These are phyloP conservation scores for Melanostigma gelatinosum DNA, from an alignment of 2,113 vertebrate species.

Conservation along the genomic window DNA sequence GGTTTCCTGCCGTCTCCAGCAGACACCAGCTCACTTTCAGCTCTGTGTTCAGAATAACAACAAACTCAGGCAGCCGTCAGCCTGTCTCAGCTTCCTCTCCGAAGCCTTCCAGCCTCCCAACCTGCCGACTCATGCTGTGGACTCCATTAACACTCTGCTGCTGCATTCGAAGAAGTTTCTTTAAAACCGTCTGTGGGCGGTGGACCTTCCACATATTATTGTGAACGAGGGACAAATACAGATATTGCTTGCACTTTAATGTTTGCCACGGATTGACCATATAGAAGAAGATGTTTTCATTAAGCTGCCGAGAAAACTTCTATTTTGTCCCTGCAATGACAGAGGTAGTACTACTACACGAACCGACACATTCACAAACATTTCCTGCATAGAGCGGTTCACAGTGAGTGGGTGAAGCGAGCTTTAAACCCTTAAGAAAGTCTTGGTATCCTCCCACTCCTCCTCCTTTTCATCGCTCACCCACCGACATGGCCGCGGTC, in stretches of 20 bases:
- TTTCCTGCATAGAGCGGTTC: slow-evolving; percentile 50
- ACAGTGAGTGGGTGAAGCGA: slow-evolving; percentile 64
- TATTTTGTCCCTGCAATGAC: slow-evolving; percentile 21
- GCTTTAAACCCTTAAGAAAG: slow-evolving; percentile 70
- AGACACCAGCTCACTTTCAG: slow-evolving; percentile 71
- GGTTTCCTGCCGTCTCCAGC: slow-evolving; percentile 66
- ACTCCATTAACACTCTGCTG: slow-evolving; percentile 55
- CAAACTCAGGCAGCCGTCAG: slow-evolving; percentile 66
- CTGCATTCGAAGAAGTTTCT: slow-evolving; percentile 33
- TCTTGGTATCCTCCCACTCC: slow-evolving; percentile 64
- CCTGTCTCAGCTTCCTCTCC: slow-evolving; percentile 63
- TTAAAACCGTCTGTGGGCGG: not conserved
- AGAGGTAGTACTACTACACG: slow-evolving; percentile 27
- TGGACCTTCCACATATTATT: slow-evolving; percentile 1
- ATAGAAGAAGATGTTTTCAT: not conserved
- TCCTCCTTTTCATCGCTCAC: slow-evolving; percentile 68
- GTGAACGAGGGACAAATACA: not conserved
- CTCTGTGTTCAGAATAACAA: slow-evolving; percentile 79
- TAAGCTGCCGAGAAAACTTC: not conserved
- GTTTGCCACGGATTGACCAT: not conserved
- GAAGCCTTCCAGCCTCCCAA: slow-evolving; percentile 60
- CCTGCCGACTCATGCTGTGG: slow-evolving; percentile 62
- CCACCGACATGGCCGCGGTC: slow-evolving; percentile 65
- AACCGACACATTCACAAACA: slow-evolving; percentile 49
- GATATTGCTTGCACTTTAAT: not conserved